These are phyloP conservation scores for Amphiprion percula DNA, from an alignment of 2,113 vertebrate genomes.

Conservation along the genomic window DNA sequence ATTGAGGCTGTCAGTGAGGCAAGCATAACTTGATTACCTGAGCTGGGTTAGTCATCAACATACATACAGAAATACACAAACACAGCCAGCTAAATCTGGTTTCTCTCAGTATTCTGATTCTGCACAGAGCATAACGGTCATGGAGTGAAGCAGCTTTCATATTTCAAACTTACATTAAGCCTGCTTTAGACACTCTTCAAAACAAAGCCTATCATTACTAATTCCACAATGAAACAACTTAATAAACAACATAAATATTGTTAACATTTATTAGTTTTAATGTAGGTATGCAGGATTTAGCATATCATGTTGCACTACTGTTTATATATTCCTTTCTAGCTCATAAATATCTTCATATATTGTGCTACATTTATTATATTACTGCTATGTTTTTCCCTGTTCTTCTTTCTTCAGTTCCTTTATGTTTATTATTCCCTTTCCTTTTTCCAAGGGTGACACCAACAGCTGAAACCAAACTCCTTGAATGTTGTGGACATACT, in stretches of 20 bases:
- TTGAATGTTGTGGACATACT: too few species aligned
- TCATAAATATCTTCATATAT: too few species aligned
- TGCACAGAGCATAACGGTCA: slow-evolving; percentile 12
- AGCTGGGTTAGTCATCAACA: not conserved
- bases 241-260: not conserved
- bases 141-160: slow-evolving; percentile 3
- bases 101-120: slow-evolving; percentile 16
- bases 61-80: not conserved
- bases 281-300: too few species aligned
- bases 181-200: not conserved
- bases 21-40: not conserved
- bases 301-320: too few species aligned
- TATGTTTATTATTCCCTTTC: too few species aligned
- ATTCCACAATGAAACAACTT: not conserved
- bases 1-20: not conserved
- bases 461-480: too few species aligned
- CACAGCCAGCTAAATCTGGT: not conserved
- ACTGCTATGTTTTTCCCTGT: too few species aligned
- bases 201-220: not conserved
- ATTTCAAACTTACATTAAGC: not conserved
- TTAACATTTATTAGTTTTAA: not conserved
- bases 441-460: too few species aligned
- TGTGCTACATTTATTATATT: too few species aligned
- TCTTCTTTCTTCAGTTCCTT: too few species aligned
- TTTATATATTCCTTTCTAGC: too few species aligned